phyloP scores from a whole-genome alignment of 2,888 invertebrate species.

The Euclidia mi region DNA sequence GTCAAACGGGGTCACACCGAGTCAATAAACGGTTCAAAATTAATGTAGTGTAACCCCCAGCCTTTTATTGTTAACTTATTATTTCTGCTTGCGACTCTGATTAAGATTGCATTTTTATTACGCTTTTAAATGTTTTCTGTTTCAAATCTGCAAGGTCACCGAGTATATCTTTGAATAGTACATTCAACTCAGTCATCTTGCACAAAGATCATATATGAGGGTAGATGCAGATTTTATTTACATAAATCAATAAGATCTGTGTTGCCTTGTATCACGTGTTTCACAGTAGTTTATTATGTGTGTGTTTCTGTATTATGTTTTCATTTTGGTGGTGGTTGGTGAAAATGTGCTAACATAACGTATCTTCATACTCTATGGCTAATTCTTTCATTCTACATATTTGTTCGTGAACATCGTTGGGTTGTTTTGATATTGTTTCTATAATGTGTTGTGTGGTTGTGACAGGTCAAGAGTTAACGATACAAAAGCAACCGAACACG shows the following conservation, averaged over 20 bases:
- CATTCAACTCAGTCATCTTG: slow-evolving; percentile 28
- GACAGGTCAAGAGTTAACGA: slow-evolving; percentile 96
- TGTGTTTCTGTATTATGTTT: slow-evolving; percentile 56
- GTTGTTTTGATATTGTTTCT: slow-evolving; percentile 20
- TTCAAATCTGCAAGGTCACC: slow-evolving; percentile 30
- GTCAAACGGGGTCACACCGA: slow-evolving; percentile 55
- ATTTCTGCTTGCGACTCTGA: slow-evolving; percentile 55
- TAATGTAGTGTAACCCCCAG: slow-evolving; percentile 60
- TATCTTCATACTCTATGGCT: slow-evolving; percentile 88
- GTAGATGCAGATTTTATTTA: slow-evolving; percentile 39
- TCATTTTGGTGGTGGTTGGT: slow-evolving; percentile 87
- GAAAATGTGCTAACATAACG: slow-evolving; percentile 89
- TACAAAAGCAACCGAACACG: slow-evolving; percentile 98
- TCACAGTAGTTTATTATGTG: slow-evolving; percentile 44
- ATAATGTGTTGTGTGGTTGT: slow-evolving; percentile 38
- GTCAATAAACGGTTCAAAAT: neutral
- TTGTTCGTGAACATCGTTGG: slow-evolving; percentile 41
- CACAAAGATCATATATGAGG: slow-evolving; percentile 27
- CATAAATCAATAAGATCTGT: slow-evolving; percentile 20
- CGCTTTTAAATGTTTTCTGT: slow-evolving; percentile 49
- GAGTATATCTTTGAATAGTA: neutral
- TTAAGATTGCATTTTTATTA: slow-evolving; percentile 50
- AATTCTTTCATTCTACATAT: slow-evolving; percentile 77
- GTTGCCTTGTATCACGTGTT: slow-evolving; percentile 38
- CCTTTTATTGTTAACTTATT: slow-evolving; percentile 42